Evolutionary conservation across 2,888 invertebrate genomes (phyloP), one percentile per base, ranked within the genome.

Genomic region (Lypha dubia): DNA sequence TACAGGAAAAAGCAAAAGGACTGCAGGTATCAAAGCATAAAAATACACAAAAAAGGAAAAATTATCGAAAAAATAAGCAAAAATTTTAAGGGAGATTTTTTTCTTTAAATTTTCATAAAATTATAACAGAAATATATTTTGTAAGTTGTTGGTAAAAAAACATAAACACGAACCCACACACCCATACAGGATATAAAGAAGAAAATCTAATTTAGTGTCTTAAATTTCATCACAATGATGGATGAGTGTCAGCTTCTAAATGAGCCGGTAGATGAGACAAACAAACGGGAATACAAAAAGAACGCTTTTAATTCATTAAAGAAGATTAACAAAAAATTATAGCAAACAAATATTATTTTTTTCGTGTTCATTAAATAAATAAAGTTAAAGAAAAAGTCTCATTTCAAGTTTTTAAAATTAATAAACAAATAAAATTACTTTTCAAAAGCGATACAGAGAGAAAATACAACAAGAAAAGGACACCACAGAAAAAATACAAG

Each of bases 291-390:
- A 53, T 13, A 62, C 2, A n/a, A 49, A 17, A 22, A 53, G 51
- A 13, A 60, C 63, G 74, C 81, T 81, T 84, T 84, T 84, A 84
- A 84, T 84, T 84, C 84, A 84, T 74, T 70, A 84, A 81, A 84
- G 84, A 81, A 73, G 81, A 84, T 84, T 84, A 84, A 83, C 65
- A 62, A 75, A 68, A 63, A 2, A 49, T 22, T 53, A n/a, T n/a
- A n/a, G n/a, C n/a, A n/a, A 74, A 80, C 68, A 84, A 84, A 80
- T 56, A 71, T 35, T 32, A 24, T 22, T 67, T 81, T 56, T 75
- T 77, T 70, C 49, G 44, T 81, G 81, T 84, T 81, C 81, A 81
- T 81, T 84, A 77, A 77, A 65, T 65, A 79, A 79, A 79, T 73
- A 65, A 58, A 79, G 20, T 73, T 73, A 65, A 58, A 79, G 20